Evolutionary conservation across 2,797 vertebrate species (phyloP).

Genomic region (Semotilus atromaculatus): DNA sequence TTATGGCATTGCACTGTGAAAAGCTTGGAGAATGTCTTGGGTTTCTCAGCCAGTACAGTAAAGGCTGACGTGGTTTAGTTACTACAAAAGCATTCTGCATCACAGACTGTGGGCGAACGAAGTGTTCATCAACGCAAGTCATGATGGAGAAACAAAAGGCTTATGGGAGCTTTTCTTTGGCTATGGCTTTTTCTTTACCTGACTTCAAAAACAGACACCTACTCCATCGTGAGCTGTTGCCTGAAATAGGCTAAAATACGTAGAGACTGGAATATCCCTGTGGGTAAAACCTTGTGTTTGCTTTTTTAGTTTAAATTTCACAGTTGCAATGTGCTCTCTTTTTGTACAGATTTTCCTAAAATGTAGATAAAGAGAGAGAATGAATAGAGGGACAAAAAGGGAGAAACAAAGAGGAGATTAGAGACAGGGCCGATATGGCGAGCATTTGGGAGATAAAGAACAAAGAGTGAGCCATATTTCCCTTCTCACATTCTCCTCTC

Average conservation of each 20-base stretch:
- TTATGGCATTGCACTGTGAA: conserved; percentile 22
- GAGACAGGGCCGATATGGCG: conserved; percentile 60
- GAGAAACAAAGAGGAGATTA: conserved; percentile 69
- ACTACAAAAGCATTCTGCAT: conserved; percentile 20
- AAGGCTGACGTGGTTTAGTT: conserved; percentile 29
- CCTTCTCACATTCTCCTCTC: conserved; percentile 47
- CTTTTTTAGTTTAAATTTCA: conserved; percentile 42
- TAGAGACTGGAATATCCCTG: conserved; percentile 39
- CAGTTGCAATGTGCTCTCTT: conserved; percentile 45
- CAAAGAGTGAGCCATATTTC: conserved; percentile 57
- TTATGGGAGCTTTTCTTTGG: neutral
- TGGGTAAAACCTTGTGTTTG: conserved; percentile 33
- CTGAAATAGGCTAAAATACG: conserved; percentile 22
- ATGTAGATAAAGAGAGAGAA: conserved; percentile 56
- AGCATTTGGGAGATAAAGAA: conserved; percentile 67
- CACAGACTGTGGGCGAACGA: conserved; percentile 11
- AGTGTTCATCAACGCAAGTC: conserved; percentile 31
- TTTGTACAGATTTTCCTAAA: conserved; percentile 62
- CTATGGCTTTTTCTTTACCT: conserved; percentile 27
- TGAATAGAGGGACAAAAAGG: conserved; percentile 63
- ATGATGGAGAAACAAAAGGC: conserved; percentile 9
- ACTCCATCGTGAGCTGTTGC: conserved; percentile 3
- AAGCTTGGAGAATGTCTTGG: conserved; percentile 22
- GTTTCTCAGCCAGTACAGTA: conserved; percentile 33
- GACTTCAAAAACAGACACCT: conserved; percentile 46